Conservation (phyloP, 2,113 vertebrate genomes). For the Neodon shergylaensis region DNA sequence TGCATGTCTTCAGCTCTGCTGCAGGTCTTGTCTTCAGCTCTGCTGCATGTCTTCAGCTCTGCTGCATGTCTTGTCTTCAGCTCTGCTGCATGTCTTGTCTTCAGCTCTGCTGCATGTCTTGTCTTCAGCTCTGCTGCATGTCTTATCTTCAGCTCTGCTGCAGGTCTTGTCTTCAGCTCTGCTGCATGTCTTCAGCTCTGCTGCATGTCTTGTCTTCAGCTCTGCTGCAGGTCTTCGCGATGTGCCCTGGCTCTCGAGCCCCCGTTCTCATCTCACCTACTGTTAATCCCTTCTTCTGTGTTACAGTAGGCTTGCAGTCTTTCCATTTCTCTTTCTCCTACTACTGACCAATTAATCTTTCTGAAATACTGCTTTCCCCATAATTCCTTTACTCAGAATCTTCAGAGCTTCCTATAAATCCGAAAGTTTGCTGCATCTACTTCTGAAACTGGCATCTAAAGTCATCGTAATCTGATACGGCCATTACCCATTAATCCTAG, state of each 20-base stretch:
- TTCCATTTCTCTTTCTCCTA: not conserved
- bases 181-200: too few species aligned
- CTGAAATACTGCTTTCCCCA: not conserved
- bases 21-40: too few species aligned
- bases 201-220: too few species aligned
- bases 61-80: too few species aligned
- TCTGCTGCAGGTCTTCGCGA: not conserved
- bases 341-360: not conserved
- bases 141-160: too few species aligned
- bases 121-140: too few species aligned
- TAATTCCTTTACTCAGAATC: not conserved
- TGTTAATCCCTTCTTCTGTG: not conserved
- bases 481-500: not conserved
- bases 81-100: too few species aligned
- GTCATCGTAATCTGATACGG: not conserved
- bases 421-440: not conserved
- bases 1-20: too few species aligned
- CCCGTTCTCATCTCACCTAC: not conserved
- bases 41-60: too few species aligned
- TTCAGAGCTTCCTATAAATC: not conserved
- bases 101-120: not conserved
- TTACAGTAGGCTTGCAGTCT: not conserved
- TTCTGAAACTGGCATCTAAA: not conserved
- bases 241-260: not conserved
- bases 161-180: too few species aligned